Percentiles rank a stretch among this genome's conserved stretches.
Evolutionary conservation across 2,113 vertebrate species (phyloP).

Genomic region (Rhabdomys dilectus): DNA sequence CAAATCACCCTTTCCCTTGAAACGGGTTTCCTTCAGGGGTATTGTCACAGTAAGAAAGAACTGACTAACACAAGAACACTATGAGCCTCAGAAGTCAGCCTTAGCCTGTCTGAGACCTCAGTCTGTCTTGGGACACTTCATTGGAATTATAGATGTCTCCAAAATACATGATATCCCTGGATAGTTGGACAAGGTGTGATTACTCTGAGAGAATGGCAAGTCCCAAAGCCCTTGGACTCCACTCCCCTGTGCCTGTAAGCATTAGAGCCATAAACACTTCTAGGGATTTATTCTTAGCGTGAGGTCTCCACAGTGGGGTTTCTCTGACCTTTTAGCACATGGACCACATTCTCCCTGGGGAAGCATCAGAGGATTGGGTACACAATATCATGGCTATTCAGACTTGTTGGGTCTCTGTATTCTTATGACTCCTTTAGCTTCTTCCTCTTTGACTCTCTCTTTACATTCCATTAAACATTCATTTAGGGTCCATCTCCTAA

Average conservation of each 20-base stretch:
- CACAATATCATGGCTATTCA: background rate
- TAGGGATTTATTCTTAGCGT: background rate
- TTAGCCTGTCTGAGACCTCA: background rate
- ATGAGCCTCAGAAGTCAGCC: background rate
- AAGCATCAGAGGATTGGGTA: background rate
- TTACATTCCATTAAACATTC: constrained; percentile 10
- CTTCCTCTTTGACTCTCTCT: constrained; percentile 27
- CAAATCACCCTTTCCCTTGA: background rate
- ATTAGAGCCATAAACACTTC: background rate
- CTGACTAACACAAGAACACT: background rate
- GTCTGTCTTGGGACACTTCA: background rate
- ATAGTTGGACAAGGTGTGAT: background rate
- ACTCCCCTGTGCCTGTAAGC: background rate
- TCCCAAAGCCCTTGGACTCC: background rate
- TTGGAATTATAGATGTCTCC: background rate
- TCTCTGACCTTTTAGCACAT: background rate
- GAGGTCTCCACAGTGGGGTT: background rate
- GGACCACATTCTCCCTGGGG: background rate
- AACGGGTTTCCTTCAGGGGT: background rate
- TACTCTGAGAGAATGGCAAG: background rate
- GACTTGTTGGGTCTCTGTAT: background rate
- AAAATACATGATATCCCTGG: background rate
- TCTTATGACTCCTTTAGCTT: background rate
- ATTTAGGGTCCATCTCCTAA: background rate
- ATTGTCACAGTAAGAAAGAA: background rate